Conservation (phyloP, 2,797 vertebrate genomes). For the Sarcophilus harrisii region DNA sequence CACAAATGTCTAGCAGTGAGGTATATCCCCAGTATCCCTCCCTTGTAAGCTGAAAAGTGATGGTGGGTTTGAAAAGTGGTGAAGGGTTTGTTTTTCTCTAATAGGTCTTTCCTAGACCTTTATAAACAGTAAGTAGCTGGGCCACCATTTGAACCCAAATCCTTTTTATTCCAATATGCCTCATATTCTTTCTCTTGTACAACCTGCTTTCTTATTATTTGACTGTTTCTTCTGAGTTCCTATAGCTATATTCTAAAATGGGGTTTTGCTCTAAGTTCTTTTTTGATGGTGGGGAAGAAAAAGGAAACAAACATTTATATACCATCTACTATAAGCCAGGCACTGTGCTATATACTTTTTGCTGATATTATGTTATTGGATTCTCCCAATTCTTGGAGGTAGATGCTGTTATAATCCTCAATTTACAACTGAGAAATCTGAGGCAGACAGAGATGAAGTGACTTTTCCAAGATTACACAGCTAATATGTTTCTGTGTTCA, state of each 20-base stretch:
- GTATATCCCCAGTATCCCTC: neutral
- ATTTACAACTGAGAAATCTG: neutral
- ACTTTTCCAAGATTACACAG: neutral
- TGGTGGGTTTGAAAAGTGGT: neutral
- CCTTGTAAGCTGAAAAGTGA: neutral
- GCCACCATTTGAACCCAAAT: conserved; percentile 14
- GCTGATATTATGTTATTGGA: neutral
- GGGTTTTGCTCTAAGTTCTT: neutral
- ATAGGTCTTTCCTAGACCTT: neutral
- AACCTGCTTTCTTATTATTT: neutral
- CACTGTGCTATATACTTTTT: neutral
- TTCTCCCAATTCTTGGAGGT: neutral
- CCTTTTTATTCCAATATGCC: neutral
- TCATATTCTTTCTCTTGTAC: neutral
- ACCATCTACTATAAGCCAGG: neutral
- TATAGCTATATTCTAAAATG: neutral
- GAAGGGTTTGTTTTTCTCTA: neutral
- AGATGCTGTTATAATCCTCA: neutral
- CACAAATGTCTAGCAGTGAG: neutral
- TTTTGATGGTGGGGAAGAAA: neutral
- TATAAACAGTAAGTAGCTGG: neutral
- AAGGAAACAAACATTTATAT: neutral
- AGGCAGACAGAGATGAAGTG: neutral
- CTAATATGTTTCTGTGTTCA: neutral
- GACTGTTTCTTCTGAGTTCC: neutral